A percentile compares a stretch with the other conserved stretches of the same genome.
phyloP scores from a whole-genome alignment of 2,113 vertebrate genomes.

The Coptodon bakossiorum region DNA sequence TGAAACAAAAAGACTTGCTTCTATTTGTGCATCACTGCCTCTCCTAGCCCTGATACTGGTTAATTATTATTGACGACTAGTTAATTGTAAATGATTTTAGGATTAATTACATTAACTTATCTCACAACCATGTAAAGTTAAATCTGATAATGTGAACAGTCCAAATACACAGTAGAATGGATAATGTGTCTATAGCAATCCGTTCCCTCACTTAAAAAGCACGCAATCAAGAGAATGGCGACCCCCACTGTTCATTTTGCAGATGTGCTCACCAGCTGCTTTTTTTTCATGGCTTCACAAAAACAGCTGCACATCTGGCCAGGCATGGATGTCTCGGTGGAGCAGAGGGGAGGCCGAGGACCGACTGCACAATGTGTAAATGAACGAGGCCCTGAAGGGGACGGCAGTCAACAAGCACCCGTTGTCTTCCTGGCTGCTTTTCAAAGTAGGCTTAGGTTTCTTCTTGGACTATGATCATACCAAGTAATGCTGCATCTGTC shows the following conservation, averaged over 20 bases:
- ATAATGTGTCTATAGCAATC: background rate
- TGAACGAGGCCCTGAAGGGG: slow-evolving; percentile 53
- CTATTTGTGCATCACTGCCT: background rate
- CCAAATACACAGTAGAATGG: background rate
- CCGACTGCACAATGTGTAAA: slow-evolving; percentile 47
- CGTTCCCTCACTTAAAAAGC: background rate
- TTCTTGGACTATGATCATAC: slow-evolving; percentile 4
- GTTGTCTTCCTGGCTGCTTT: slow-evolving; percentile 46
- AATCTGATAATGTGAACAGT: background rate
- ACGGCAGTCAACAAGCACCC: slow-evolving; percentile 42
- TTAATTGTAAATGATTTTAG: background rate
- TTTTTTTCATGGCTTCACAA: slow-evolving; percentile 23
- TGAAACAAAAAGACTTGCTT: background rate
- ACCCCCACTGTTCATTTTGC: slow-evolving; percentile 9
- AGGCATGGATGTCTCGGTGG: slow-evolving; percentile 40
- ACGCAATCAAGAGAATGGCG: background rate
- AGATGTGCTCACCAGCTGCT: slow-evolving; percentile 25
- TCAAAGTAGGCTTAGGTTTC: slow-evolving; percentile 32
- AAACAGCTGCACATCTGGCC: slow-evolving; percentile 66
- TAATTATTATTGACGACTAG: background rate
- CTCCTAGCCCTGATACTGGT: background rate
- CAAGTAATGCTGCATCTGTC: background rate
- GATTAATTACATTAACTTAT: background rate
- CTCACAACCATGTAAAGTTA: background rate
- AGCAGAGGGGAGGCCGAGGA: slow-evolving; percentile 38